These are phyloP conservation scores for Toxonevra muliebris DNA, from an alignment of 2,888 invertebrate species.

Conservation along the genomic window DNA sequence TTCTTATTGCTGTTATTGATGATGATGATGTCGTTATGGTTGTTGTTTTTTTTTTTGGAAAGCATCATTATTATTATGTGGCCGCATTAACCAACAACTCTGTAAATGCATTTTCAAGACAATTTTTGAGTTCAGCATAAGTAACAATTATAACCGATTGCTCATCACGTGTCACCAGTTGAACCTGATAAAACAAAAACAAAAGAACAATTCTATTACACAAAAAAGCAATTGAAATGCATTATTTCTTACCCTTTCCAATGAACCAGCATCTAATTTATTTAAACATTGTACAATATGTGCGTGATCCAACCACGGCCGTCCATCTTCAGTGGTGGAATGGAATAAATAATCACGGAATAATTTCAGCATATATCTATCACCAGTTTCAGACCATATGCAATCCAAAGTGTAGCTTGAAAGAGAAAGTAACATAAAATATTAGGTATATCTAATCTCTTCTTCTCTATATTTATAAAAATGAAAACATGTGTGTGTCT, in stretches of 20 bases:
- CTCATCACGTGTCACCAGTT: slow-evolving; percentile 95
- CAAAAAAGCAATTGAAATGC: no score
- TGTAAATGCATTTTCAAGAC: slow-evolving; percentile 90
- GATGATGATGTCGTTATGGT: slow-evolving; percentile 16
- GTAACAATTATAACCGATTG: slow-evolving; percentile 96
- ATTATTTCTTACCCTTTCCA: slow-evolving; percentile 73
- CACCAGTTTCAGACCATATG: slow-evolving; percentile 97
- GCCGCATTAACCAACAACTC: slow-evolving; percentile 71
- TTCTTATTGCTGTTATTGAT: neutral
- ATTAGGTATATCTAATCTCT: no score
- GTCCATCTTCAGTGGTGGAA: slow-evolving; percentile 89
- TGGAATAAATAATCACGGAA: slow-evolving; percentile 98
- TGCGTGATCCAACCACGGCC: slow-evolving; percentile 96
- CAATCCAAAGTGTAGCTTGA: slow-evolving; percentile 84
- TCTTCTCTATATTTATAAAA: no score
- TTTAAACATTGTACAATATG: slow-evolving; percentile 94
- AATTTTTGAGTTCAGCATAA: slow-evolving; percentile 94
- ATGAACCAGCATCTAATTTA: slow-evolving; percentile 85
- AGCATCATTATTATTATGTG: slow-evolving; percentile 48
- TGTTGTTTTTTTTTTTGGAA: slow-evolving; percentile 19
- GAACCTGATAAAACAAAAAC: slow-evolving; percentile 71
- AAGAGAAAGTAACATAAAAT: no score
- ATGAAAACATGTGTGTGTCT: no score
- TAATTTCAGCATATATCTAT: slow-evolving; percentile 97
- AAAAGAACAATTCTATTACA: neutral